These are phyloP conservation scores for Callinectes sapidus DNA, from an alignment of 2,888 invertebrate genomes.

Conservation along the genomic window DNA sequence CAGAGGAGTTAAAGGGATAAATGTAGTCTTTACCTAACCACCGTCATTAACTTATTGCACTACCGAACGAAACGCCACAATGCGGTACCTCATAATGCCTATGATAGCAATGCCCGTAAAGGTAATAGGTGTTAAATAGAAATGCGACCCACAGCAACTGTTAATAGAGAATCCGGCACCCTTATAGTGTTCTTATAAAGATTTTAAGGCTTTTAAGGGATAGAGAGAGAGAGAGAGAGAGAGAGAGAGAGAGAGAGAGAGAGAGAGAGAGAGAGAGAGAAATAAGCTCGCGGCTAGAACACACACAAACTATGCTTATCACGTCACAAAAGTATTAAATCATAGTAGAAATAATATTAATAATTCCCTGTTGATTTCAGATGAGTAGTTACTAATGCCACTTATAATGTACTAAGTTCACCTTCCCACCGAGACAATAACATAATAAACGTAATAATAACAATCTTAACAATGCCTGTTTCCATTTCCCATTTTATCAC, in stretches of 20 bases:
- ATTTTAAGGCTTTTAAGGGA: background rate
- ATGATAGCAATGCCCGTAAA: background rate
- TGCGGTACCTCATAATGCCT: too few species aligned
- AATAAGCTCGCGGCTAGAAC: background rate
- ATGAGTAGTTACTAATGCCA: background rate
- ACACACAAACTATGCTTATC: background rate
- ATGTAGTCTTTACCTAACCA: too few species aligned
- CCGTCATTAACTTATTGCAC: too few species aligned
- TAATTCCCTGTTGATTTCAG: background rate
- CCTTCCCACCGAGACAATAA: background rate
- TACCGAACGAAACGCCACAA: too few species aligned
- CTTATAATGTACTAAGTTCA: background rate
- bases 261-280: conserved; percentile 12
- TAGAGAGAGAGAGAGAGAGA: conserved; percentile 20
- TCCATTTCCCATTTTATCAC: background rate
- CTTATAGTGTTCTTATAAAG: background rate
- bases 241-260: background rate
- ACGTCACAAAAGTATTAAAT: background rate
- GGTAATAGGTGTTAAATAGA: background rate
- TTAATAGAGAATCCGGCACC: background rate
- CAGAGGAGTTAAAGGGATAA: too few species aligned
- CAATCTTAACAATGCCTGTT: background rate
- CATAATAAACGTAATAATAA: background rate
- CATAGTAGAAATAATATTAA: background rate
- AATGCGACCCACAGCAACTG: conserved; percentile 12